Evolutionary conservation across 2,113 vertebrate species (phyloP), one percentile per base, ranked within the genome.

Genomic region (Alectura lathami): DNA sequence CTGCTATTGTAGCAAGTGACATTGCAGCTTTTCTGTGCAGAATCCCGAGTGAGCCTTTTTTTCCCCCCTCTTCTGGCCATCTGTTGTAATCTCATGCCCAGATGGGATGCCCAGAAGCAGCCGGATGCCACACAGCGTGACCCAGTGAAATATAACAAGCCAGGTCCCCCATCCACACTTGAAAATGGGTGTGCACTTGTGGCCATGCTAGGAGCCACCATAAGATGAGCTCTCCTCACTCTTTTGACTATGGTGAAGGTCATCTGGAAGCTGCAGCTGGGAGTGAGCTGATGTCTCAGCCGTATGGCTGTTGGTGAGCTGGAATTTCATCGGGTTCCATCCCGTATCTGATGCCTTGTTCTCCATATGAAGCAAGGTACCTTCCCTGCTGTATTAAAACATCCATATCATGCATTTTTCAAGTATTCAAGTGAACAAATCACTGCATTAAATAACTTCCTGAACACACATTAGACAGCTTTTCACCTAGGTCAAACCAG

Each of bases 401-500:
- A 23, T 15, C 16, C 59, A 27, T 6, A 21, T 79, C 23, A 2
- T 13, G 18, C 8, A 3, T 62, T 57, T 75, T 45, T 68, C 48
- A 84, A 21, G 38, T 67, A 0, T 11, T 5, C 4, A 63, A 40
- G 38, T 20, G 36, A 63, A 62, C 23, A 38, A 84, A 74, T 30
- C 50, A 7, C 21, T 60, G 13, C 17, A 21, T 43, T 53, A 68
- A 78, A 77, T 45, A 51, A 51, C 34, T 22, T 47, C 18, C 27
- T 22, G 11, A 86, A 51, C 16, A 32, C 59, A 42, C 17, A 5
- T 21, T 9, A 42, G 2, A 32, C 14, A 48, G 30, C 29, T 88
- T 86, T 54, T 38, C 40, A 17, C 7, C 0, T 12, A 13, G 51
- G 29, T 40, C 26, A 48, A 21, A 22, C 1, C 3, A 0, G 8